Base-by-base conservation (phyloP, 2,888 invertebrate genomes). In the Limnephilus lunatus region DNA sequence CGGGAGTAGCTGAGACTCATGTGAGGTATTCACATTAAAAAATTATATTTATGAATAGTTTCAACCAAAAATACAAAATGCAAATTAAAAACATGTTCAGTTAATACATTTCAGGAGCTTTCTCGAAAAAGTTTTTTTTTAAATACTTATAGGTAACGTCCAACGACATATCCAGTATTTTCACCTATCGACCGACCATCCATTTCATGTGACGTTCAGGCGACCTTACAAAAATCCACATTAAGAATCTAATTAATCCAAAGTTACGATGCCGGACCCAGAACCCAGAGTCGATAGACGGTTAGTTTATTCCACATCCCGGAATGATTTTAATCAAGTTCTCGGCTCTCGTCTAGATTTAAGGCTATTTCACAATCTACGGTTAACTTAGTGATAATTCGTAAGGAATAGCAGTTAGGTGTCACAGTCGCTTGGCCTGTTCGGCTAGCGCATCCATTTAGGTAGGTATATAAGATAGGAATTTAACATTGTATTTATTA, bases 231-330 rank as follows among this genome's bases (percentile, higher is more conserved):
- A 53, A 92, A 89, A 92, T 81, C 82, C 90, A 92, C 93, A 92
- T 93, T 93, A 93, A 92, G 86, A 85, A 90, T 68, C 91, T 92
- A 93, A 93, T 93, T 93, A 93, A 93, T 93, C 93, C 89, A 87
- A 88, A 93, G 92, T 93, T 93, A 93, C 93, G 93, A 93, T 91
- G 93, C 85, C 82, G 88, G 25, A 9, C 31, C 32, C 25, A 68
- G 88, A 68, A 5, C 44, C 44, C 44, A 68, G 88, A 68, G 30
- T 68, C 32, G 31, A 80, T 39, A 89, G 80, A 39, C 80, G 39
- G 81, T 89, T 89, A 35, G 80, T 89, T 89, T 89, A 89, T 89
- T 89, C 81, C 31, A 32, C 87, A 32, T 89, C 88, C n/a, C 32
- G 12, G 88, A 35, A 80, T 35, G 88, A 89, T 89, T 80, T n/a